Evolutionary conservation across 2,888 invertebrate genomes (phyloP).

Genomic region (Periphyllus acericola): DNA sequence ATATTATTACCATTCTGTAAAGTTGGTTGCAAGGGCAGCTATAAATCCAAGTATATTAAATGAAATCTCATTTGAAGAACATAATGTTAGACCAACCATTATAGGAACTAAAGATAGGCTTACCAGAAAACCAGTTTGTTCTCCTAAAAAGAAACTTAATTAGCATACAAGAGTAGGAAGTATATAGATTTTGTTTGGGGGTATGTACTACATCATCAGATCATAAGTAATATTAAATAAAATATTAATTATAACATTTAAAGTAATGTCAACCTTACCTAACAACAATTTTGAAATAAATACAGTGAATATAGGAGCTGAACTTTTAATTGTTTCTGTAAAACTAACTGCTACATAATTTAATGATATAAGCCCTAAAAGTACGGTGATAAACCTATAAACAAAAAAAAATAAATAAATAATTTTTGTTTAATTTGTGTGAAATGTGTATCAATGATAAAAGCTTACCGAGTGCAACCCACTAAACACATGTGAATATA

Average conservation of each 20-base stretch:
- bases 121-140: constrained; percentile 75
- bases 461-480: constrained; percentile 74
- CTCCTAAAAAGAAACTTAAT: constrained; percentile 68
- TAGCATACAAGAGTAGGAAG: not conserved
- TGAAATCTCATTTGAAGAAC: constrained; percentile 81
- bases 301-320: constrained; percentile 82
- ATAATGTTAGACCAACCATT: constrained; percentile 80
- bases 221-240: too few relatives aligned
- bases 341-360: constrained; percentile 84
- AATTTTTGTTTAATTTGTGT: not conserved
- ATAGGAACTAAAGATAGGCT: constrained; percentile 80
- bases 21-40: constrained; percentile 81
- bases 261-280: constrained; percentile 68
- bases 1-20: constrained; percentile 75
- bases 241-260: too few relatives aligned
- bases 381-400: constrained; percentile 77
- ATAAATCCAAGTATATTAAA: constrained; percentile 79
- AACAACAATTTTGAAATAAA: constrained; percentile 76
- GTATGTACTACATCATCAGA: too few relatives aligned
- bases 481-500: constrained; percentile 79
- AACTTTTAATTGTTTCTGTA: constrained; percentile 83
- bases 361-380: constrained; percentile 78
- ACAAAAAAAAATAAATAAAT: constrained; percentile 59
- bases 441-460: constrained; percentile 1
- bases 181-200: not conserved